Conservation (phyloP, 1,140 invertebrate genomes). For the Trypoxylus dichotomus region DNA sequence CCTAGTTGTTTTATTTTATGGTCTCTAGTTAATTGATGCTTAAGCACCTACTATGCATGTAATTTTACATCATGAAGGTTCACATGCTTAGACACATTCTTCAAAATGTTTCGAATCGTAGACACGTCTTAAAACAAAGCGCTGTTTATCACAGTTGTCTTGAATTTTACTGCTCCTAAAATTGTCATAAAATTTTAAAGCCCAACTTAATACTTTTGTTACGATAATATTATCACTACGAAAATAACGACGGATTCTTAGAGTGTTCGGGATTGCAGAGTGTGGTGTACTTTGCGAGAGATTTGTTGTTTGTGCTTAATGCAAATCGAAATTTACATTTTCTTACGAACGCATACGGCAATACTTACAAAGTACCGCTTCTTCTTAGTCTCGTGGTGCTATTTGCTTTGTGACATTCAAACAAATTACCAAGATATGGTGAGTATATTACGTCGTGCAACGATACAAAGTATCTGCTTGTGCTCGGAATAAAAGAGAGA, state of each 20-base stretch:
- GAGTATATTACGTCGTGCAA: neutral
- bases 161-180: neutral
- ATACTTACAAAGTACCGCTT: neutral
- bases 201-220: neutral
- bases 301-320: too few relatives aligned
- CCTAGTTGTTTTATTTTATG: neutral
- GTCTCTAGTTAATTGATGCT: neutral
- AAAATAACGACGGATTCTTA: neutral
- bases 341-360: too few relatives aligned
- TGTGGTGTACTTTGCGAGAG: too few relatives aligned
- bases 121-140: neutral
- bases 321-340: too few relatives aligned
- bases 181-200: slow-evolving; percentile 8
- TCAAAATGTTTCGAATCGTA: neutral
- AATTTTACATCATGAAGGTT: neutral
- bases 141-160: neutral
- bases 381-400: neutral
- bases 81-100: neutral
- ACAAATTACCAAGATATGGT: slow-evolving; percentile 10
- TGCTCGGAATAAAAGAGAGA: neutral
- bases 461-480: slow-evolving; percentile 13
- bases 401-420: neutral
- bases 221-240: neutral
- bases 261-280: too few relatives aligned
- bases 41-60: too few relatives aligned